Evolutionary conservation across 92 coral and sea anemone genomes (phyloP), one percentile per base, ranked within the genome.

Genomic region (Hydrozoanthus gracilis): DNA sequence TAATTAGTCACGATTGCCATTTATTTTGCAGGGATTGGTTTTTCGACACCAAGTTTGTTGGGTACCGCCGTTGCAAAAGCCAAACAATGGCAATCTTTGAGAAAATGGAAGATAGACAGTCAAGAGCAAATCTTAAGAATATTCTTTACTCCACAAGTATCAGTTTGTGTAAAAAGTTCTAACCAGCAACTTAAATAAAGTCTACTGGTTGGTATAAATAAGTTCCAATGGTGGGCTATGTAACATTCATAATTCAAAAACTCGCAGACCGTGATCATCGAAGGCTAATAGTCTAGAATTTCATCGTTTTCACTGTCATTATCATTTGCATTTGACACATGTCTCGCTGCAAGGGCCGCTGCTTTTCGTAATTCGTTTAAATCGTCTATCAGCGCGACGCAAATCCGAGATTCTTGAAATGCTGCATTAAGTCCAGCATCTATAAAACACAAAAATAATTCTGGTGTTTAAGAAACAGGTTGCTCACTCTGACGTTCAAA

Each of bases 261-360:
- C 60, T 54, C 60, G 60, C 60, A 54, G 60, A 54, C 60, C 60
- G 60, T 2, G 60, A 54, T 54, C 60, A 54, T 54, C 60, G 2
- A 54, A 54, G 60, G 60, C 60, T 54, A 54, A 54, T 54, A 2
- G 60, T 54, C 60, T 54, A 27, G 60, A 54, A 54, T 54, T 54
- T 54, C 60, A 3, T 65, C 71, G 58, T 49, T 73, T 73, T 73
- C 77, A 45, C 77, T 73, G 56, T 71, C 76, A 44, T 10, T 16
- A 65, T 15, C 71, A 7, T 65, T 15, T 65, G 6, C 76, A 44
- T 14, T 71, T 14, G 52, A n/a, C 56, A 73, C 77, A 47, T 49
- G 18, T 16, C 52, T 73, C 27, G 77, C 52, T 45, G 77, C 77
- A 15, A 73, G 77, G 20, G 77, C 55, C 11, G 77, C 77, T 11